phyloP scores from a whole-genome alignment of 2,113 vertebrate genomes.

The Onychostoma macrolepis region DNA sequence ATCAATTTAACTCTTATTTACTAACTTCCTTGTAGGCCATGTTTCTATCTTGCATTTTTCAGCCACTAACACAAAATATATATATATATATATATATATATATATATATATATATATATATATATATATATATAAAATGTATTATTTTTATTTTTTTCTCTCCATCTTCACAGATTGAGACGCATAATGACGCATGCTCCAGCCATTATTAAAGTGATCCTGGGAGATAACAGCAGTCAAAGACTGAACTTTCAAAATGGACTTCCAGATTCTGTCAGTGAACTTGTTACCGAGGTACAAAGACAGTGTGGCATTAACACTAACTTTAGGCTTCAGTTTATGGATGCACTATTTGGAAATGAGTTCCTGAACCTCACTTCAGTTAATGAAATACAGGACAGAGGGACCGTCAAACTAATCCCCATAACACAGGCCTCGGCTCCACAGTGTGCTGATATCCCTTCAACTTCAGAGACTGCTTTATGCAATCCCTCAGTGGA shows the following conservation, averaged over 20 bases:
- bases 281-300: constrained; percentile 47
- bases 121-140: too few relatives aligned
- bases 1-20: too few relatives aligned
- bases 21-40: too few relatives aligned
- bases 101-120: too few relatives aligned
- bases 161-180: too few relatives aligned
- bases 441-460: constrained; percentile 24
- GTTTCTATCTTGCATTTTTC: too few relatives aligned
- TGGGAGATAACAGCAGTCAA: constrained; percentile 47
- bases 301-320: constrained; percentile 42
- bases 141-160: too few relatives aligned
- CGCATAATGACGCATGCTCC: too few relatives aligned
- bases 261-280: constrained; percentile 32
- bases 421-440: constrained; percentile 25
- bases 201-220: constrained; percentile 8
- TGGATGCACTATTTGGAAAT: constrained; percentile 49
- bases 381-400: constrained; percentile 46
- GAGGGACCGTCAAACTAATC: constrained; percentile 39
- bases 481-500: not conserved
- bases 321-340: constrained; percentile 48
- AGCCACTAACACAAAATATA: too few relatives aligned
- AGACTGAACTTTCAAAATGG: constrained; percentile 46
- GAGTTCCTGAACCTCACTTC: constrained; percentile 50
- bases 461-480: constrained; percentile 33
- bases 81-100: too few relatives aligned